These are phyloP conservation scores for Clitarchus hookeri DNA, from an alignment of 2,888 invertebrate species.

Conservation along the genomic window DNA sequence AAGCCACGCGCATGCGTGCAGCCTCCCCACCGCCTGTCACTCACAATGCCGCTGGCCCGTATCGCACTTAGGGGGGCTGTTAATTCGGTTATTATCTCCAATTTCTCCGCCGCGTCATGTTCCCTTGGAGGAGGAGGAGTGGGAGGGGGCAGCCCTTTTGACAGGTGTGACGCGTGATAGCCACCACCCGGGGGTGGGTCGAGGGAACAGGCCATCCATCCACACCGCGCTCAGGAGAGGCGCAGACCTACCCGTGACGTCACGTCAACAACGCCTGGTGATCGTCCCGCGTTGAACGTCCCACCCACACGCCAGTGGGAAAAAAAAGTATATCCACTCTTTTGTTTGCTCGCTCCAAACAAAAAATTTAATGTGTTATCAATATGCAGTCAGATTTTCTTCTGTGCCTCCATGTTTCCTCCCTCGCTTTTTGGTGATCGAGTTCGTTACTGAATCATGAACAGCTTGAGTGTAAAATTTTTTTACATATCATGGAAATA, in stretches of 20 bases:
- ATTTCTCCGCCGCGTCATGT: not conserved
- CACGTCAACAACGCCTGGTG: not conserved
- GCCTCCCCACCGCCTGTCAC: not conserved
- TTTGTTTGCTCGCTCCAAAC: not conserved
- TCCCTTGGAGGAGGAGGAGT: not conserved
- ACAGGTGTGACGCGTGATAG: constrained; percentile 14
- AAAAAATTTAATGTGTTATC: no score
- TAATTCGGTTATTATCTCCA: constrained; percentile 14
- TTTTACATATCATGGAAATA: no score
- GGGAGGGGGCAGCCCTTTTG: not conserved
- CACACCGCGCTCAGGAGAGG: not conserved
- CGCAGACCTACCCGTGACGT: not conserved
- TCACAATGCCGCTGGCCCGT: not conserved
- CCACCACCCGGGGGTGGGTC: not conserved
- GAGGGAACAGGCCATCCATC: not conserved
- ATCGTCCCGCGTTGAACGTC: not conserved
- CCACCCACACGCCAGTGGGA: not conserved
- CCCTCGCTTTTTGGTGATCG: no score
- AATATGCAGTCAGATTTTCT: no score
- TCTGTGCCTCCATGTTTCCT: no score
- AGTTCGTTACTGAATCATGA: no score
- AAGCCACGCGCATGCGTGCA: not conserved
- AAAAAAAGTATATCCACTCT: not conserved
- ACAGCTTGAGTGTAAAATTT: no score
- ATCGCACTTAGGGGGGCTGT: not conserved